Base-by-base conservation (phyloP, 2,888 invertebrate genomes). In the Amitus sp. region DNA sequence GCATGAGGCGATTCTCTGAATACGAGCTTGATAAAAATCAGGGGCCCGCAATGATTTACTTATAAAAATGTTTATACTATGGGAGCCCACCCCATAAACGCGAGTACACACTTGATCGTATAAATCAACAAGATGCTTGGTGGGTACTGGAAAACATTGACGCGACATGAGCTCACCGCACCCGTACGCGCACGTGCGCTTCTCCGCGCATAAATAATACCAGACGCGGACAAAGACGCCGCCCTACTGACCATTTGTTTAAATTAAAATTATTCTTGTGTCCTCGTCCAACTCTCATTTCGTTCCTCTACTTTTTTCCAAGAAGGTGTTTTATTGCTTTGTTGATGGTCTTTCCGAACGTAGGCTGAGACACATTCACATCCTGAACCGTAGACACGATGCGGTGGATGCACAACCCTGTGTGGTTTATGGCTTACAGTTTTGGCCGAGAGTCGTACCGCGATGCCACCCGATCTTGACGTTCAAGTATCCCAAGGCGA, bases 171-270 rank as follows among this genome's bases (percentile, higher is more conserved):
- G 61, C 58, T 56, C 65, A 64, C 64, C 71, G 73, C 72, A 71
- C 73, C 72, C 76, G 75, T 75, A 73, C 68, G 54, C 79, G 77
- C 81, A 80, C 81, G 81, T 80, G 81, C 76, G 74, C 74, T 69
- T 72, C 59, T 72, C 72, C 73, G 71, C 64, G 78, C 79, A 81
- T 82, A 81, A 82, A 82, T 82, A 82, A 80, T 79, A 75, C 75
- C 73, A 77, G 80, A 80, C 80, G 74, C 73, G 77, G 78, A 80
- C 82, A 82, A 82, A 82, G 82, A 80, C 76, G 79, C 81, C 82
- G 81, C 80, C 77, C 80, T 73, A 73, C 68, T 73, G 75, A 76
- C 77, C 82, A 80, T 81, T 82, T 81, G 80, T 82, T 82, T 79
- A 78, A 82, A 82, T 81, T 81, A 80, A 82, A 80, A 81, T 80